phyloP scores from a whole-genome alignment of 2,888 invertebrate genomes.

The Thymelicus lineola region DNA sequence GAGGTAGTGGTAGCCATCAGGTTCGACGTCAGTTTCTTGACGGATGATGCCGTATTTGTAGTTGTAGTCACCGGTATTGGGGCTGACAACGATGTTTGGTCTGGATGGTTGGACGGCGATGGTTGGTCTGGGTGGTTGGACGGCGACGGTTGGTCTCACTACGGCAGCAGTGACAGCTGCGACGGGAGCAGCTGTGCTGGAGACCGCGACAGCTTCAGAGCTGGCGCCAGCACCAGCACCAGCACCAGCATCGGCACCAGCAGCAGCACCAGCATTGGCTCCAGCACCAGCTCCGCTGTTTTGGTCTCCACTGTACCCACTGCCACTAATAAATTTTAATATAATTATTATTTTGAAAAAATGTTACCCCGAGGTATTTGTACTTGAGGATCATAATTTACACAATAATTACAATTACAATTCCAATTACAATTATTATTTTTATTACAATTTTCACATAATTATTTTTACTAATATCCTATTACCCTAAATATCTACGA shows the following conservation, averaged over 20 bases:
- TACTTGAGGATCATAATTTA: no score
- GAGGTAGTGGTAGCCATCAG: slow-evolving; percentile 77
- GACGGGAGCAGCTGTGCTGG: slow-evolving; percentile 30
- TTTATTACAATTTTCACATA: no score
- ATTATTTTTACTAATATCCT: no score
- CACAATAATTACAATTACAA: no score
- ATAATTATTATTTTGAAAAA: no score
- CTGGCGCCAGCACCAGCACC: slow-evolving; percentile 52
- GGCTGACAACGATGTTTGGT: neutral
- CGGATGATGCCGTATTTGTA: slow-evolving; percentile 77
- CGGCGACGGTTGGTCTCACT: slow-evolving; percentile 39
- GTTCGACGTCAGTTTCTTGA: slow-evolving; percentile 63
- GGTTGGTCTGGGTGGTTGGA: slow-evolving; percentile 12
- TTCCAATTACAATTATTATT: no score
- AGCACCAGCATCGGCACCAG: no score
- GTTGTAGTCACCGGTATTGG: slow-evolving; percentile 57
- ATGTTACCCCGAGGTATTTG: no score
- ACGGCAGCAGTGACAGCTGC: slow-evolving; percentile 41
- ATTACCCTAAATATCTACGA: no score
- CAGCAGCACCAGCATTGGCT: slow-evolving; percentile 44
- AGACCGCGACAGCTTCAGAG: slow-evolving; percentile 27
- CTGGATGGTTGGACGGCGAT: slow-evolving; percentile 10
- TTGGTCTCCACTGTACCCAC: slow-evolving; percentile 43
- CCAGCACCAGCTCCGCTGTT: slow-evolving; percentile 48
- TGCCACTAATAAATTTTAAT: slow-evolving; percentile 45